Evolutionary conservation across 2,113 vertebrate species (phyloP), one percentile per base, ranked within the genome.

Genomic region (Tyrannus savana): DNA sequence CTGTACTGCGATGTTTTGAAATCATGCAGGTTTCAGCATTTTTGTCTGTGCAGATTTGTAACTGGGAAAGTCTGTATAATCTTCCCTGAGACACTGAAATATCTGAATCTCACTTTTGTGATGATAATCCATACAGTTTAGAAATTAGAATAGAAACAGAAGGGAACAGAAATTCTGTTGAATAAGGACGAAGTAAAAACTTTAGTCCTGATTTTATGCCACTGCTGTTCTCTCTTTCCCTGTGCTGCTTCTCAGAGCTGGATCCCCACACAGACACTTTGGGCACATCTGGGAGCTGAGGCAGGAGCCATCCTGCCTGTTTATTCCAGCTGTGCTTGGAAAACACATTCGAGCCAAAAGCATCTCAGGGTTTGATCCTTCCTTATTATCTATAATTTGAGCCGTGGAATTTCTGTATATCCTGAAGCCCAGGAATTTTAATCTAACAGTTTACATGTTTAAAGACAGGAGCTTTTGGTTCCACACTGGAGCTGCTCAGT

Each of bases 381-480:
- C 13, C 33, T 95, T 39, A 17, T 25, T 46, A 81, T 75, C 85
- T 72, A 41, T 19, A 27, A 58, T 44, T 30, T 27, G 15, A 62
- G 50, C 67, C 52, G 8, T 6, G 82, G 90, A 71, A 77, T 88
- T 73, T 46, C 74, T 71, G 75, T 19, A 28, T 23, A 30, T 66
- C 67, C 90, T 35, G 55, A 67, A 91, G 79, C 30, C 33, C 79
- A 64, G 69, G 93, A 81, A 90, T 93, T 89, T 88, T 68, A 92
- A 93, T 89, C 90, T 89, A 68, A 41, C 28, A 75, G 79, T 93
- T 94, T 49, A 63, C 59, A n/a, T 41, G 50, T 75, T 60, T 75
- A 19, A 41, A 78, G 83, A 58, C 31, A 44, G 74, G 68, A 93
- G 56, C 18, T 89, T 88, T 92, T 72, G 44, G 50, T 78, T 49